These are phyloP conservation scores for Burhinus bistriatus DNA, from an alignment of 2,113 vertebrate species.

Conservation along the genomic window DNA sequence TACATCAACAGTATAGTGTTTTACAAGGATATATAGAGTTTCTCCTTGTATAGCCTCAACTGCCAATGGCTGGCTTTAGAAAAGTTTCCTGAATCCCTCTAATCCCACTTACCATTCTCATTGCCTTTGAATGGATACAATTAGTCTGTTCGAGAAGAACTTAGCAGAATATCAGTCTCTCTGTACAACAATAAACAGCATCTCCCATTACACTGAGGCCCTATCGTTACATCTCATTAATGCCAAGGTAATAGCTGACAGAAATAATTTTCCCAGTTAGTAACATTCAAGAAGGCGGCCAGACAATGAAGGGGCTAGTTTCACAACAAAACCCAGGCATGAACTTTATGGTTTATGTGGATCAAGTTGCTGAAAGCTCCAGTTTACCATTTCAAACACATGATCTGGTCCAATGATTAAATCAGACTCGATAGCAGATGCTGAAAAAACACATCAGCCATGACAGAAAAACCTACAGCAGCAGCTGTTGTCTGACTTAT, in stretches of 20 bases:
- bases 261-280: neutral
- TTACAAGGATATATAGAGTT: neutral
- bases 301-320: neutral
- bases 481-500: conserved; percentile 9
- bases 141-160: neutral
- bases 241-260: neutral
- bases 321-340: conserved; percentile 13
- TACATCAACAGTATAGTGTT: neutral
- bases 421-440: neutral
- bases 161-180: neutral
- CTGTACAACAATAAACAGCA: neutral
- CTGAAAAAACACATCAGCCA: neutral
- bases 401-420: neutral
- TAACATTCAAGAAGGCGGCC: neutral
- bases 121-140: neutral
- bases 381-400: conserved; percentile 29
- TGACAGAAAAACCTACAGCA: neutral
- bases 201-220: neutral
- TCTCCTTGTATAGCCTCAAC: neutral
- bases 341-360: neutral
- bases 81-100: neutral
- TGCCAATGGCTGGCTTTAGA: neutral
- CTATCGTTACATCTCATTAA: neutral
- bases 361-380: conserved; percentile 14
- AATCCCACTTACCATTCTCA: conserved; percentile 6